Evolutionary conservation across 2,113 vertebrate genomes (phyloP).

Genomic region (Chunga burmeisteri): DNA sequence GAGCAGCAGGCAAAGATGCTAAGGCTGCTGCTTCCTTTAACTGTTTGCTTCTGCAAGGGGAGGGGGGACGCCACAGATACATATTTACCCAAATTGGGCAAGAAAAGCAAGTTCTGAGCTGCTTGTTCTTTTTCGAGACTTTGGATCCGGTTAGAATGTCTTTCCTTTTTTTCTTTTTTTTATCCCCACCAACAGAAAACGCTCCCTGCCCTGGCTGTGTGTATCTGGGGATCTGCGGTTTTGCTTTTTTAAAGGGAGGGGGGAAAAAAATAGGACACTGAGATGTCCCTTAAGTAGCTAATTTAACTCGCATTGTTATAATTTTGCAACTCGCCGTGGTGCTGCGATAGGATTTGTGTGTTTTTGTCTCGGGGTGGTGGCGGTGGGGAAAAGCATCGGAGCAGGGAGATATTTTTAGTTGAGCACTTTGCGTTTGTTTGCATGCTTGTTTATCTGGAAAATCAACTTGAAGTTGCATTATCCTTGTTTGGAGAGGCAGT

Average conservation of each 20-base stretch:
- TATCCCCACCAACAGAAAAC: neutral
- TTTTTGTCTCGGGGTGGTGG: constrained; percentile 22
- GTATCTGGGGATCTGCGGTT: neutral
- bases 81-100: constrained; percentile 12
- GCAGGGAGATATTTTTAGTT: constrained; percentile 60
- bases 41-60: constrained; percentile 46
- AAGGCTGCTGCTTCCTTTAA: constrained; percentile 32
- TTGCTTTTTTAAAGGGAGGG: neutral
- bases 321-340: constrained; percentile 9
- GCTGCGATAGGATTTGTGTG: neutral
- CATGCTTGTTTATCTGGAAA: constrained; percentile 68
- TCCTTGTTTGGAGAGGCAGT: constrained; percentile 58
- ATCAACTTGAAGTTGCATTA: constrained; percentile 64
- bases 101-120: constrained; percentile 63
- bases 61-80: neutral
- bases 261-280: neutral
- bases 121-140: constrained; percentile 27
- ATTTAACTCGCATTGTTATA: constrained; percentile 15
- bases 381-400: neutral
- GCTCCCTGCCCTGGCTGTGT: neutral
- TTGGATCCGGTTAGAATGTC: constrained; percentile 10
- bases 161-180: neutral
- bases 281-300: constrained; percentile 11
- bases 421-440: constrained; percentile 58
- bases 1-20: constrained; percentile 61